A percentile compares a stretch with the other conserved stretches of the same genome.
Conservation (phyloP, 2,888 invertebrate genomes). For the Macaria notata region DNA sequence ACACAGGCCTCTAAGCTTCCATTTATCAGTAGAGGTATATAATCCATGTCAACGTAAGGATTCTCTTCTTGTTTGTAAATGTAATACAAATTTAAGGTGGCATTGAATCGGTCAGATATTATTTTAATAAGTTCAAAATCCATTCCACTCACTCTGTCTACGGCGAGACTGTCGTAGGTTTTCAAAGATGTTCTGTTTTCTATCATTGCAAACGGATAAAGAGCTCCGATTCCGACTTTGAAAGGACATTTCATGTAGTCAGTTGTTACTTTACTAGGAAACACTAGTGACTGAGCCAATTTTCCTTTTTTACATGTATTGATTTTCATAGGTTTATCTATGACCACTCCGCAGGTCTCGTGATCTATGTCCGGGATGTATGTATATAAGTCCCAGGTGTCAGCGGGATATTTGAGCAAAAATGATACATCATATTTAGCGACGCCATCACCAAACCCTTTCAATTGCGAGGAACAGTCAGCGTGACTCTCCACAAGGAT, state of each 20-base stretch:
- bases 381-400: slow-evolving; percentile 37
- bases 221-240: slow-evolving; percentile 52
- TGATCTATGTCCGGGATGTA: slow-evolving; percentile 47
- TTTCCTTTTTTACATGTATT: slow-evolving; percentile 48
- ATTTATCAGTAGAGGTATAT: slow-evolving; percentile 51
- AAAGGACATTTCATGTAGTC: slow-evolving; percentile 57
- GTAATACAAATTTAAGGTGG: slow-evolving; percentile 48
- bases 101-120: slow-evolving; percentile 53
- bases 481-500: slow-evolving; percentile 37
- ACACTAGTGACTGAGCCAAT: slow-evolving; percentile 24
- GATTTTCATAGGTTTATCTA: slow-evolving; percentile 34
- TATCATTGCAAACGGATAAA: slow-evolving; percentile 55
- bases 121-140: slow-evolving; percentile 64
- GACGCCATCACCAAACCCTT: slow-evolving; percentile 34
- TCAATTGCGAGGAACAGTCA: slow-evolving; percentile 29
- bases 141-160: slow-evolving; percentile 40
- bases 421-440: slow-evolving; percentile 46
- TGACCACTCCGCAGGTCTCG: slow-evolving; percentile 42
- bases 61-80: slow-evolving; percentile 49
- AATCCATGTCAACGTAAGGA: slow-evolving; percentile 37
- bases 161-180: slow-evolving; percentile 45
- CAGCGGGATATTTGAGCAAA: slow-evolving; percentile 34
- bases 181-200: slow-evolving; percentile 41
- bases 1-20: slow-evolving; percentile 60
- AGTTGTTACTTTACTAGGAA: slow-evolving; percentile 45